These are phyloP conservation scores for Myripristis jacobus DNA, from an alignment of 2,797 vertebrate species.

Conservation along the genomic window DNA sequence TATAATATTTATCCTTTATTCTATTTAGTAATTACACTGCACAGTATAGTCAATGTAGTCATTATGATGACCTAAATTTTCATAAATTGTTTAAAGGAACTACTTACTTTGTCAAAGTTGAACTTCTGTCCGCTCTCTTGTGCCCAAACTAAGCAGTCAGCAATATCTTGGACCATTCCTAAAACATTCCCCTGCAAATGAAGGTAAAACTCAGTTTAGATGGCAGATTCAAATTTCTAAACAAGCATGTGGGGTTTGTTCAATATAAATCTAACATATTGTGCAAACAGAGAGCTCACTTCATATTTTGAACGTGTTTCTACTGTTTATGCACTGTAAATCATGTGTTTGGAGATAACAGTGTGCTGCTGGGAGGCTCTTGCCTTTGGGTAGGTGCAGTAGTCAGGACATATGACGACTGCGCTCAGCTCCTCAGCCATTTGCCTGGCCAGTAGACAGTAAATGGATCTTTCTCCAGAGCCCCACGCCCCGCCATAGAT, in stretches of 20 bases:
- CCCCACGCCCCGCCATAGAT: constrained; percentile 84
- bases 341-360: neutral
- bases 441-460: constrained; percentile 82
- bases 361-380: neutral
- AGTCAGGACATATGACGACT: constrained; percentile 83
- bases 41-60: neutral
- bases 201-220: constrained; percentile 36
- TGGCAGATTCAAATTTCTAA: constrained; percentile 9
- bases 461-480: constrained; percentile 80
- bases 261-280: neutral
- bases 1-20: no score
- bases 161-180: constrained; percentile 83
- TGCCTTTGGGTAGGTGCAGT: constrained; percentile 84
- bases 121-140: constrained; percentile 73
- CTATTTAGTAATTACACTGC: neutral
- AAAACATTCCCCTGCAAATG: constrained; percentile 79
- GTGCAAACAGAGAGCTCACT: neutral
- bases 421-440: constrained; percentile 81
- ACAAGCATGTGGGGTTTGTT: neutral
- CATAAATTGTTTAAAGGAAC: neutral
- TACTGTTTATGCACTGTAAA: neutral
- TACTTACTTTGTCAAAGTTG: constrained; percentile 80
- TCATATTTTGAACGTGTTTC: neutral
- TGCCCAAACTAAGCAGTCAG: constrained; percentile 82
- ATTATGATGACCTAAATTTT: neutral